Evolutionary conservation across 2,113 vertebrate genomes (phyloP).

Genomic region (Pipa parva): DNA sequence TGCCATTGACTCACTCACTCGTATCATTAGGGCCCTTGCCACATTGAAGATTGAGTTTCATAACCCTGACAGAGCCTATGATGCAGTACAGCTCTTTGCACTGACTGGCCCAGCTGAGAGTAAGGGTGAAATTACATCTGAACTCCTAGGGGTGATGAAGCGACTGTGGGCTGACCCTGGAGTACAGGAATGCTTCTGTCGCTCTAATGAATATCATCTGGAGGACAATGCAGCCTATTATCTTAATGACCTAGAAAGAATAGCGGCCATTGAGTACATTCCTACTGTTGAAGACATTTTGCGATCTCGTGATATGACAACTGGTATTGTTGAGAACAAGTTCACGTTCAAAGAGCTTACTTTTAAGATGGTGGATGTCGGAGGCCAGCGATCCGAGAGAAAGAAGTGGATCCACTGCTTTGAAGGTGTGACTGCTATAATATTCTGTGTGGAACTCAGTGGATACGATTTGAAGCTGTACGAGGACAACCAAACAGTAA

Average conservation of each 20-base stretch:
- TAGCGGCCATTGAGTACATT: constrained; percentile 88
- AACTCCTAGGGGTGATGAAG: constrained; percentile 94
- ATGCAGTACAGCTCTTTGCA: constrained; percentile 95
- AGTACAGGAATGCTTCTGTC: constrained; percentile 92
- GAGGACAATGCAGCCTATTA: constrained; percentile 98
- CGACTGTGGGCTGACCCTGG: constrained; percentile 91
- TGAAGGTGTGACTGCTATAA: constrained; percentile 97
- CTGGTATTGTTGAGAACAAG: constrained; percentile 98
- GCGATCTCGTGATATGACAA: constrained; percentile 97
- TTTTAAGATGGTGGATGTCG: constrained; percentile 99
- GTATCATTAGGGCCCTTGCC: constrained; percentile 91
- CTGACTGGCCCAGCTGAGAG: constrained; percentile 93
- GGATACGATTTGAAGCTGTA: constrained; percentile 98
- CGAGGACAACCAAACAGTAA: constrained; percentile 97
- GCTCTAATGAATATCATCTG: constrained; percentile 96
- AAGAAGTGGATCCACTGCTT: constrained; percentile 99
- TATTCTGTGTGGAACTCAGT: constrained; percentile 98
- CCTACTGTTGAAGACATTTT: constrained; percentile 97
- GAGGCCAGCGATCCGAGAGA: constrained; percentile 93
- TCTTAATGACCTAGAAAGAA: constrained; percentile 94
- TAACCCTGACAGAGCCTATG: constrained; percentile 92
- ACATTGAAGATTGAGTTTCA: constrained; percentile 97
- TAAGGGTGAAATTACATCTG: constrained; percentile 93
- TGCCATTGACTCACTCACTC: constrained; percentile 95
- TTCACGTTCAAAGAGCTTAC: constrained; percentile 99